phyloP scores from a whole-genome alignment of 2,888 invertebrate species.

The Ernsta delagoae region DNA sequence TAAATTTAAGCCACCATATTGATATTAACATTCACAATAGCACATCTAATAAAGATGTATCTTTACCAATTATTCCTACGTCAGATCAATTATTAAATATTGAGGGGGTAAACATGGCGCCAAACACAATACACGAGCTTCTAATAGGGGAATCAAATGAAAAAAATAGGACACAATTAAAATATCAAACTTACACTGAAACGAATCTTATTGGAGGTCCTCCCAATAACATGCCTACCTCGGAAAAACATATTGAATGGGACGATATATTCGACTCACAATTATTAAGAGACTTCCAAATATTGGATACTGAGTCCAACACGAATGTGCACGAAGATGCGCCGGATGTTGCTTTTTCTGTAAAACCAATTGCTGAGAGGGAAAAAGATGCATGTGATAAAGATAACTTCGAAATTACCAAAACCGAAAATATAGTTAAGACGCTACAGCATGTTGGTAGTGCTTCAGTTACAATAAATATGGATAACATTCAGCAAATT shows the following conservation, averaged over 20 bases:
- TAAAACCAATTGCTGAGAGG: background rate
- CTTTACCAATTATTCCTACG: conserved; percentile 9
- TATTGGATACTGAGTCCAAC: conserved; percentile 22
- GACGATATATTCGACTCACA: conserved; percentile 66
- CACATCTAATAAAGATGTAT: background rate
- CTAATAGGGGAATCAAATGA: background rate
- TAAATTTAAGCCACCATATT: background rate
- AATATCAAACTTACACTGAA: background rate
- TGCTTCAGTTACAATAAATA: background rate
- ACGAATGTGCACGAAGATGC: background rate
- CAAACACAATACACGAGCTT: background rate
- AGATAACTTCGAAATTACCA: background rate
- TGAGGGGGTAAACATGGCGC: background rate
- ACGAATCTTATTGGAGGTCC: background rate
- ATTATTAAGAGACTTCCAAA: conserved; percentile 46
- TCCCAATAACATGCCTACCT: background rate
- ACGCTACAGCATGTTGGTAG: background rate
- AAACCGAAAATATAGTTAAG: background rate
- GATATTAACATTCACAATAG: background rate
- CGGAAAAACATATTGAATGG: conserved; percentile 49
- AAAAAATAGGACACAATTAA: background rate
- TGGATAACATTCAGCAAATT: background rate
- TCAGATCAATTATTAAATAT: conserved; percentile 34
- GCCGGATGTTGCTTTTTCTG: background rate
- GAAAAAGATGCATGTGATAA: background rate